phyloP scores from a whole-genome alignment of 1,140 invertebrate genomes.

The Drosophila miranda region DNA sequence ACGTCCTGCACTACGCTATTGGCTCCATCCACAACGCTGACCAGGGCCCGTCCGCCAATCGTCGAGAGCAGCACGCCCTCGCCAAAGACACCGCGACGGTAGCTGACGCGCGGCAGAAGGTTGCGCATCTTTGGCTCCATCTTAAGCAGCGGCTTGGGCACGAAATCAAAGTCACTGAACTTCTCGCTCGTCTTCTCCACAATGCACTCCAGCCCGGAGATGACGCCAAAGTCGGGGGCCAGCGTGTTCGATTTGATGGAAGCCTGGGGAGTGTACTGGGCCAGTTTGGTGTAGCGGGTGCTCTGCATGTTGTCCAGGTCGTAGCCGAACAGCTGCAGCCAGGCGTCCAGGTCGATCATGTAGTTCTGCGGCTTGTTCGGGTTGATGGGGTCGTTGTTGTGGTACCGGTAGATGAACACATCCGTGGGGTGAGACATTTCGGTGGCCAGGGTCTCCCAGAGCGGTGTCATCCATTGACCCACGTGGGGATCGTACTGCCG shows the following conservation, averaged over 20 bases:
- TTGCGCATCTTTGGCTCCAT: slow-evolving; percentile 92
- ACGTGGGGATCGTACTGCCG: slow-evolving; percentile 95
- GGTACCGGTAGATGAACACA: slow-evolving; percentile 95
- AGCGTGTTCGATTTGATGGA: slow-evolving; percentile 89
- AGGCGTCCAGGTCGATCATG: slow-evolving; percentile 92
- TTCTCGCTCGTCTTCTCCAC: slow-evolving; percentile 92
- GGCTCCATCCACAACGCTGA: slow-evolving; percentile 92
- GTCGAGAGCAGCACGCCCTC: slow-evolving; percentile 94
- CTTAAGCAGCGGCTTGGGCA: slow-evolving; percentile 90
- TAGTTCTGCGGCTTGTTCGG: slow-evolving; percentile 88
- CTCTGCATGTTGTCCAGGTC: slow-evolving; percentile 93
- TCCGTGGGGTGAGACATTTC: slow-evolving; percentile 91
- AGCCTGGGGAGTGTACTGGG: slow-evolving; percentile 90
- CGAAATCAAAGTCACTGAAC: slow-evolving; percentile 91
- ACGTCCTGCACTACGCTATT: slow-evolving; percentile 95
- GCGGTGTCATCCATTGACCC: slow-evolving; percentile 97
- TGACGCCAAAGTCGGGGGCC: slow-evolving; percentile 92
- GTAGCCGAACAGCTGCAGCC: slow-evolving; percentile 94
- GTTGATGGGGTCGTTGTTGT: slow-evolving; percentile 96
- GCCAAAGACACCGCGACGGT: slow-evolving; percentile 92
- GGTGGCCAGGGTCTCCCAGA: slow-evolving; percentile 93
- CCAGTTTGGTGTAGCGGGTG: slow-evolving; percentile 88
- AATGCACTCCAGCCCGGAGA: slow-evolving; percentile 93
- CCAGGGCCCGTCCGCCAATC: slow-evolving; percentile 89
- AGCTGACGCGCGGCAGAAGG: slow-evolving; percentile 90